phyloP scores from a whole-genome alignment of 2,888 invertebrate species.

The Spilosoma lubricipeda region DNA sequence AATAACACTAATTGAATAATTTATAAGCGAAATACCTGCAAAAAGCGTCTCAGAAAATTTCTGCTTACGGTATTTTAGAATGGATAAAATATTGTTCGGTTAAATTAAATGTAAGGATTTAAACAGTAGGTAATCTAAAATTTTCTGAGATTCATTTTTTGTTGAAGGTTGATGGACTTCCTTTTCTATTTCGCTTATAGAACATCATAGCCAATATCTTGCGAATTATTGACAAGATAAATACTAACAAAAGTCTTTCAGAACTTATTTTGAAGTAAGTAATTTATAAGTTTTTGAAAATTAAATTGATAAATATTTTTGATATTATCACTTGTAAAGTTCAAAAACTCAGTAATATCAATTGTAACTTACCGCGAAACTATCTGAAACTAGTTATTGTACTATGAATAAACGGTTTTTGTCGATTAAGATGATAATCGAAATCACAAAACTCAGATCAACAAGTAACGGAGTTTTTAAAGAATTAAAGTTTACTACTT shows the following conservation, averaged over 20 bases:
- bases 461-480: background rate
- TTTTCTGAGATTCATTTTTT: background rate
- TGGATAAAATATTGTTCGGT: background rate
- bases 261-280: background rate
- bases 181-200: background rate
- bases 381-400: background rate
- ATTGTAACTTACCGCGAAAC: background rate
- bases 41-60: background rate
- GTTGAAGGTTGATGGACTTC: background rate
- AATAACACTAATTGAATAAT: conserved; percentile 15
- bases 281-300: background rate
- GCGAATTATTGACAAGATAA: conserved; percentile 21
- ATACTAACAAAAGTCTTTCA: background rate
- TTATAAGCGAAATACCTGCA: background rate
- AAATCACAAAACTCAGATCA: background rate
- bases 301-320: background rate
- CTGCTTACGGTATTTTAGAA: background rate
- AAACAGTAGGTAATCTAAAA: too few relatives aligned
- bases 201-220: background rate
- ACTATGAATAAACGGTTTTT: background rate
- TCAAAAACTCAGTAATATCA: background rate
- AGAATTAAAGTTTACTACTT: background rate
- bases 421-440: background rate
- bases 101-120: background rate
- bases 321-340: background rate